phyloP scores from a whole-genome alignment of 2,113 vertebrate genomes.

The Tyto alba region DNA sequence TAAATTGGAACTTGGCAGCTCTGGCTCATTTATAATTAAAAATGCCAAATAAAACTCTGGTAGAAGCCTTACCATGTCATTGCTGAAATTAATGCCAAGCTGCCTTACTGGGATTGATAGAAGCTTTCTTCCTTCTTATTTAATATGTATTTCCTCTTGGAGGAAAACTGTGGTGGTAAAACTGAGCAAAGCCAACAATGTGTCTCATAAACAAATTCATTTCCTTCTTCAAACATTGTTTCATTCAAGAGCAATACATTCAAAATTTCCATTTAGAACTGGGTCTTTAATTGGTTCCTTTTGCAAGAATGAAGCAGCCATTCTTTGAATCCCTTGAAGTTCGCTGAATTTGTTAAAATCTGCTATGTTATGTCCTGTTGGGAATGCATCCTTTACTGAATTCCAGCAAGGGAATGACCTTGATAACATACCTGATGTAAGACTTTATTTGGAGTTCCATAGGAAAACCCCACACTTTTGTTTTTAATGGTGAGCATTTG shows the following conservation, averaged over 20 bases:
- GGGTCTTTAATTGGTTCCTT: not conserved
- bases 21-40: not conserved
- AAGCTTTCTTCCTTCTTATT: constrained; percentile 16
- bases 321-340: not conserved
- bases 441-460: not conserved
- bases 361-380: not conserved
- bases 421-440: not conserved
- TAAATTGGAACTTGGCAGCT: not conserved
- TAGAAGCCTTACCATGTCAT: not conserved
- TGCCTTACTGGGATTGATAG: not conserved
- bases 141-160: constrained; percentile 38
- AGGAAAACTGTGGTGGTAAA: constrained; percentile 46
- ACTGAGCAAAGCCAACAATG: constrained; percentile 35
- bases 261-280: not conserved
- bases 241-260: constrained; percentile 26
- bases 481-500: not conserved
- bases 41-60: not conserved
- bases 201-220: constrained; percentile 36
- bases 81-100: not conserved
- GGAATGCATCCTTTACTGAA: not conserved
- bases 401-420: not conserved
- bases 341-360: not conserved
- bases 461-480: not conserved
- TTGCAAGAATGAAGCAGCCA: not conserved
- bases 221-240: constrained; percentile 50